A percentile compares a stretch with the other conserved stretches of the same genome.
Evolutionary conservation across 2,797 vertebrate species (phyloP).

Genomic region (Lepus townsendii): DNA sequence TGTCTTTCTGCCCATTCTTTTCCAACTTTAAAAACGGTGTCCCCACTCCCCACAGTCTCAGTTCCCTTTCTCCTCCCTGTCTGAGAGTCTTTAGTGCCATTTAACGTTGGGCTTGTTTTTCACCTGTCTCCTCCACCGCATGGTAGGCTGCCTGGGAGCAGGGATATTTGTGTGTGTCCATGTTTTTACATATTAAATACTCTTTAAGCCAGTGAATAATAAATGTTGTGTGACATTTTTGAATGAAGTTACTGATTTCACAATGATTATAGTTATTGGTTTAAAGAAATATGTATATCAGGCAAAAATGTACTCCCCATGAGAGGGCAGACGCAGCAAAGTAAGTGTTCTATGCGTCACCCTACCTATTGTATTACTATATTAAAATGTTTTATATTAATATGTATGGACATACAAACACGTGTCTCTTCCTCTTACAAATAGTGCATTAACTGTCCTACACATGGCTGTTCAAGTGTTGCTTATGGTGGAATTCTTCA

Average conservation of each 20-base stretch:
- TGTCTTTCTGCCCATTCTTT: background rate
- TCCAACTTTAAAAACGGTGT: background rate
- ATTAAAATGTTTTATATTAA: background rate
- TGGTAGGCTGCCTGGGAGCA: background rate
- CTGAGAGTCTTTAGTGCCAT: background rate
- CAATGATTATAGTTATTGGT: background rate
- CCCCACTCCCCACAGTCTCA: background rate
- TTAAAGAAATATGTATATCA: background rate
- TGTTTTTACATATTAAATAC: background rate
- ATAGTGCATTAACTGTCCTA: background rate
- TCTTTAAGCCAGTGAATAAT: background rate
- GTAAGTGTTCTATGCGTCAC: background rate
- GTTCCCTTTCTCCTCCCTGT: background rate
- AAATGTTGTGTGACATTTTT: background rate
- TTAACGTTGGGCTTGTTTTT: background rate
- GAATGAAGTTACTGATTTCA: background rate
- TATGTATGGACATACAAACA: fast-evolving
- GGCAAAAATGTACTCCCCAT: background rate
- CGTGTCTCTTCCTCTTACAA: background rate
- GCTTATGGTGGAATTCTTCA: background rate
- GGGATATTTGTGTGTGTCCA: background rate
- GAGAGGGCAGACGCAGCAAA: background rate
- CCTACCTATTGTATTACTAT: background rate
- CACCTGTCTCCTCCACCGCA: background rate
- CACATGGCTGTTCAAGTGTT: background rate